These are phyloP conservation scores for Liasis olivaceus DNA, from an alignment of 2,797 vertebrate genomes.

Conservation along the genomic window DNA sequence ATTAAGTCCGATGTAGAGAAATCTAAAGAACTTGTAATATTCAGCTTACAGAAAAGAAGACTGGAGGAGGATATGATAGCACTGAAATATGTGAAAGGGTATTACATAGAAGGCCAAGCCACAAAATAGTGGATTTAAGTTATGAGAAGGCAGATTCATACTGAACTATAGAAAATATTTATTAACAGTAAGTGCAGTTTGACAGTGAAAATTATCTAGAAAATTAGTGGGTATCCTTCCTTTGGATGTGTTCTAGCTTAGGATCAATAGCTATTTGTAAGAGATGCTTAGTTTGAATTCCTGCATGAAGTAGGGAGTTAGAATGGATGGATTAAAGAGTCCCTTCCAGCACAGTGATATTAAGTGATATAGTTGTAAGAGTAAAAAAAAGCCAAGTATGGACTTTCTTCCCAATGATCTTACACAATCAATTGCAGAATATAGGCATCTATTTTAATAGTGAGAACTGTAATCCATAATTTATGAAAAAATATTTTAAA, in stretches of 20 bases:
- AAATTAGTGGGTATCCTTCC: neutral
- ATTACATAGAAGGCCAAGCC: neutral
- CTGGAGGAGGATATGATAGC: neutral
- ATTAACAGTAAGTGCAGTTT: neutral
- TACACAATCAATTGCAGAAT: neutral
- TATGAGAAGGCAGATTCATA: neutral
- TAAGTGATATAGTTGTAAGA: neutral
- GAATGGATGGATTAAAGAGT: neutral
- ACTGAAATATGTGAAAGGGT: neutral
- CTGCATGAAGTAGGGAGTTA: neutral
- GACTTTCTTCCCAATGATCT: neutral
- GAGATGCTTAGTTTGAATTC: neutral
- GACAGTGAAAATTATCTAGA: neutral
- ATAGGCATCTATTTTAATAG: neutral
- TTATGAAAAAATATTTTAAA: conserved; percentile 11
- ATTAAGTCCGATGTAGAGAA: neutral
- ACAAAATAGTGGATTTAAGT: neutral
- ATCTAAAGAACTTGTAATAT: neutral
- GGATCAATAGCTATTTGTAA: neutral
- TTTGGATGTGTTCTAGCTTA: neutral
- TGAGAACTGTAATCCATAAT: neutral
- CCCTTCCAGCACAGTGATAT: neutral
- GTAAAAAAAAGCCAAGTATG: neutral
- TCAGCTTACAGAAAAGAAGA: neutral
- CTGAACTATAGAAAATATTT: neutral